phyloP scores from a whole-genome alignment of 2,113 vertebrate genomes.

The Conger conger region DNA sequence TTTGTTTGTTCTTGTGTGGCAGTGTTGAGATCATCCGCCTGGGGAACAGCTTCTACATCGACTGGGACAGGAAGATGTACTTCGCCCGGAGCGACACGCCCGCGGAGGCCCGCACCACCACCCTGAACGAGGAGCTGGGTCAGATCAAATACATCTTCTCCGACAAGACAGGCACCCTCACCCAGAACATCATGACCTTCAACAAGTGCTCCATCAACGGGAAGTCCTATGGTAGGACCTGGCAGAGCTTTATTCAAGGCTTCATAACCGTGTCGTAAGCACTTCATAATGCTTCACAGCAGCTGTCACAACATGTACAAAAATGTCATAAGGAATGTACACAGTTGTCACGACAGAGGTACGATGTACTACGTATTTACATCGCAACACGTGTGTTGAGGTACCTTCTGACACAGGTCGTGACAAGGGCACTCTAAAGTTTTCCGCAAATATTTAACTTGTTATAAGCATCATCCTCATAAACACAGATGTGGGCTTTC shows the following conservation, averaged over 20 bases:
- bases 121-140: constrained; percentile 93
- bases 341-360: neutral
- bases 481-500: neutral
- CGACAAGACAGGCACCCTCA: constrained; percentile 96
- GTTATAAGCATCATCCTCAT: neutral
- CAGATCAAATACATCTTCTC: constrained; percentile 96
- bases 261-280: neutral
- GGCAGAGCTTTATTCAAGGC: too few relatives aligned
- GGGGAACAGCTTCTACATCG: constrained; percentile 92
- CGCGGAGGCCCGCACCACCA: constrained; percentile 88
- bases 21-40: constrained; percentile 95
- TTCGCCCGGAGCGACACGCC: constrained; percentile 78
- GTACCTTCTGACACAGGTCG: neutral
- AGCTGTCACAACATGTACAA: neutral
- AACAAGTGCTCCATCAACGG: constrained; percentile 90
- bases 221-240: constrained; percentile 76
- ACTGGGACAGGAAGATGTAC: constrained; percentile 97
- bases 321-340: neutral
- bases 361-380: neutral
- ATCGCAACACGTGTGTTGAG: neutral
- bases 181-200: constrained; percentile 96
- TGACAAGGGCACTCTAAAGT: neutral
- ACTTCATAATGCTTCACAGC: neutral
- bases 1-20: neutral
- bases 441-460: too few relatives aligned